A percentile compares a stretch with the other conserved stretches of the same genome.
These are phyloP conservation scores for Cosmia trapezina DNA, from an alignment of 2,888 invertebrate species.

Conservation along the genomic window DNA sequence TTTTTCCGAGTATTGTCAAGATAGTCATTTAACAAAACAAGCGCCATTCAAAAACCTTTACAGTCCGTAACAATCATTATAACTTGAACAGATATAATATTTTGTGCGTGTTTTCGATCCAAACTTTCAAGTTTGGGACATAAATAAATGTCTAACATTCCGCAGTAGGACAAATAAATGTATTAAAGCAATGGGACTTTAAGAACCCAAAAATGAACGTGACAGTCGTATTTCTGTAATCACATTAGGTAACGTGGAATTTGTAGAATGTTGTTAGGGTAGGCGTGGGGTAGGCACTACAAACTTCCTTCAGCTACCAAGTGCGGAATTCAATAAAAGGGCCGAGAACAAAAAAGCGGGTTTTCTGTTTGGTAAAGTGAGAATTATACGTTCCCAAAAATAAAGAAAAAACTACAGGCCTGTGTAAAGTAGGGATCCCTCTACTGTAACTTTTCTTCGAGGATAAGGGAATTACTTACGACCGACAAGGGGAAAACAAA, in stretches of 20 bases:
- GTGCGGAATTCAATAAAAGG: conserved; percentile 87
- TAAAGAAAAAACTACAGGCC: conserved; percentile 76
- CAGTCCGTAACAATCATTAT: conserved; percentile 43
- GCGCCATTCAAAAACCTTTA: conserved; percentile 42
- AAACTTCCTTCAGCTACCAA: conserved; percentile 80
- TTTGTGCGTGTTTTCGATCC: conserved; percentile 57
- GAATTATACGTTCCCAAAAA: conserved; percentile 84
- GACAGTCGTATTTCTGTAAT: conserved; percentile 73
- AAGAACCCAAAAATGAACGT: conserved; percentile 67
- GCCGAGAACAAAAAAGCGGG: conserved; percentile 77
- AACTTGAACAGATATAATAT: conserved; percentile 36
- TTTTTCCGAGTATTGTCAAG: conserved; percentile 41
- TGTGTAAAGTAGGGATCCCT: conserved; percentile 81
- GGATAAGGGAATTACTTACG: conserved; percentile 85
- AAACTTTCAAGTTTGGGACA: conserved; percentile 45
- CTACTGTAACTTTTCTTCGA: conserved; percentile 81
- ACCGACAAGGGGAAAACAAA: conserved; percentile 84
- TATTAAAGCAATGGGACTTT: conserved; percentile 65
- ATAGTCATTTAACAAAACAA: conserved; percentile 48
- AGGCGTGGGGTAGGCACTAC: conserved; percentile 77
- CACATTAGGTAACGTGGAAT: conserved; percentile 78
- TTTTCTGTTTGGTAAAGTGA: conserved; percentile 83
- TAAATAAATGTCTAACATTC: conserved; percentile 49
- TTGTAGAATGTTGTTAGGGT: conserved; percentile 79
- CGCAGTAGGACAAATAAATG: conserved; percentile 40